Conservation (phyloP, 30 jellyfish, hydroid and myxozoan genomes). For the Pelagia noctiluca region DNA sequence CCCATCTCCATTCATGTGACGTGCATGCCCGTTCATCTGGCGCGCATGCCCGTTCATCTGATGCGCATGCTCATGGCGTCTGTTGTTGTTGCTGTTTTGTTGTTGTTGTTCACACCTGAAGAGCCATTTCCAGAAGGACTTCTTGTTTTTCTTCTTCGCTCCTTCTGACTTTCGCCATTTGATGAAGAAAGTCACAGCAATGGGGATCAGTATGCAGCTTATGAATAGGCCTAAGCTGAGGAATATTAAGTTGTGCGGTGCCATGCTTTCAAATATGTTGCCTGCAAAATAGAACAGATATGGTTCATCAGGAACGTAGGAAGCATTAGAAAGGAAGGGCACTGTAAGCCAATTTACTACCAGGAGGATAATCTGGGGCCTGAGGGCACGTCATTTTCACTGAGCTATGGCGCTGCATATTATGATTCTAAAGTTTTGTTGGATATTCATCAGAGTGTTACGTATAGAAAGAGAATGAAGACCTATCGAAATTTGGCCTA, state of each 20-base stretch:
- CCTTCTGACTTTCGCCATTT: slow-evolving; percentile 39
- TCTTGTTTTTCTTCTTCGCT: slow-evolving; percentile 13
- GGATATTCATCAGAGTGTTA: too few relatives aligned
- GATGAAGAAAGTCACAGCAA: neutral
- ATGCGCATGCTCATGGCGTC: neutral
- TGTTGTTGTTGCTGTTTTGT: neutral
- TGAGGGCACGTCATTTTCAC: too few relatives aligned
- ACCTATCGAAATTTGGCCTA: too few relatives aligned
- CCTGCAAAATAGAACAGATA: slow-evolving; percentile 29
- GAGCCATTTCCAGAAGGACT: slow-evolving; percentile 48
- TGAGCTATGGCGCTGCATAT: too few relatives aligned
- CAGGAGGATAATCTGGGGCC: too few relatives aligned
- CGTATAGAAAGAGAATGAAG: too few relatives aligned
- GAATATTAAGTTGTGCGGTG: slow-evolving; percentile 23
- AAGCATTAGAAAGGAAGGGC: too few relatives aligned
- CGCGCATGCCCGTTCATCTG: neutral
- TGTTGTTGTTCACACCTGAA: slow-evolving; percentile 62
- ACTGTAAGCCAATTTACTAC: too few relatives aligned
- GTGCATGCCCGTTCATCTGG: slow-evolving; percentile 2
- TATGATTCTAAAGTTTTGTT: too few relatives aligned
- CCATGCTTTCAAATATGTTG: slow-evolving; percentile 52
- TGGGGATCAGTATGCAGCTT: slow-evolving; percentile 39
- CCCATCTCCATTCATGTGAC: too few relatives aligned
- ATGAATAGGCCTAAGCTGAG: slow-evolving; percentile 33
- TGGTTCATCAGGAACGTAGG: neutral